Conservation (phyloP, 1,140 invertebrate genomes). For the Vanessa tameamea region DNA sequence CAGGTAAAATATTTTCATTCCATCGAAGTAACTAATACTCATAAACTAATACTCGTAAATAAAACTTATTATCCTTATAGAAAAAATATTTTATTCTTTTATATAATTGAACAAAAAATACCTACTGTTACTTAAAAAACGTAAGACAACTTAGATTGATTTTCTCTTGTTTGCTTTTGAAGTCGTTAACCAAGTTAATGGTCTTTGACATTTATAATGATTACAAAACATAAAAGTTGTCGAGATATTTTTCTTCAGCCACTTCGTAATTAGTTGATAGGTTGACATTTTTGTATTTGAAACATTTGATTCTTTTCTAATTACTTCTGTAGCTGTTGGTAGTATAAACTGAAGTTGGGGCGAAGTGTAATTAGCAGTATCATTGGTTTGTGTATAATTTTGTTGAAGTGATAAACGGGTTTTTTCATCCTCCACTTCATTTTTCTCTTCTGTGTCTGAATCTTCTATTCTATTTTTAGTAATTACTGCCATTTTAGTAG, state of each 20-base stretch:
- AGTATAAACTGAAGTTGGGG: not conserved
- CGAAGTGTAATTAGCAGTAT: not conserved
- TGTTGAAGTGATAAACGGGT: not conserved
- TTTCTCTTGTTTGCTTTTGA: not conserved
- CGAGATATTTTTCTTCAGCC: not conserved
- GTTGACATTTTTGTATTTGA: not conserved
- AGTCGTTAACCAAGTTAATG: slow-evolving; percentile 13
- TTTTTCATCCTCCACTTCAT: not conserved
- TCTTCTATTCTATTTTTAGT: slow-evolving; percentile 4
- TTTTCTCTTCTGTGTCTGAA: not conserved
- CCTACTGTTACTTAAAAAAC: not conserved
- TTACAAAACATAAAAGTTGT: not conserved
- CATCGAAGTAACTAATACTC: not conserved
- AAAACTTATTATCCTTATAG: not conserved
- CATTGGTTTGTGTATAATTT: not conserved
- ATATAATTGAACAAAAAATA: not conserved
- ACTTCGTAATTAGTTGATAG: not conserved
- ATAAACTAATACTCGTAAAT: not conserved
- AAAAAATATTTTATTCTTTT: not conserved
- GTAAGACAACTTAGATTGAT: not conserved
- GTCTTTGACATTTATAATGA: slow-evolving; percentile 9
- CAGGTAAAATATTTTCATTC: not conserved
- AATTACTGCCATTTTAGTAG: slow-evolving; percentile 12
- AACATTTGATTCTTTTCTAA: not conserved
- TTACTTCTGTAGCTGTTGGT: not conserved